A percentile compares a stretch with the other conserved stretches of the same genome.
These are phyloP conservation scores for Melipona bicolor DNA, from an alignment of 2,888 invertebrate species.

Conservation along the genomic window DNA sequence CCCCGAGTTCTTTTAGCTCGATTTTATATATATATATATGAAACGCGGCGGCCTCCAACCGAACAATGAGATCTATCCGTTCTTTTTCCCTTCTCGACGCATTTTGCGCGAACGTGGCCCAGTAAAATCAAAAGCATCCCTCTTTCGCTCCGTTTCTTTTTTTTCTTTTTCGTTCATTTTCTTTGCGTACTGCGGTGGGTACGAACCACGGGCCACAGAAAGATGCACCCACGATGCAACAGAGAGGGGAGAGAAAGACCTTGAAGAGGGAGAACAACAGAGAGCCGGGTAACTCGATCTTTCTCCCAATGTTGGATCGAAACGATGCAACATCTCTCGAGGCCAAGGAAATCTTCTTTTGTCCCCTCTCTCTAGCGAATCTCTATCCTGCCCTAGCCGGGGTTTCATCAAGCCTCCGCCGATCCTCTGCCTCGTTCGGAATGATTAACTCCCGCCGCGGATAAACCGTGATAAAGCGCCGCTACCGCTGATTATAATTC, in stretches of 20 bases:
- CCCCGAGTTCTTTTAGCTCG: constrained; percentile 47
- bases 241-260: constrained; percentile 1
- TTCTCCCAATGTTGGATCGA: background rate
- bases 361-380: constrained; percentile 20
- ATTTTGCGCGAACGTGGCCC: background rate
- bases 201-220: constrained; percentile 8
- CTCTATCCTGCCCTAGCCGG: constrained; percentile 35
- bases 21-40: constrained; percentile 31
- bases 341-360: constrained; percentile 24
- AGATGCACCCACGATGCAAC: background rate
- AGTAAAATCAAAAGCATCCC: background rate
- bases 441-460: constrained; percentile 62
- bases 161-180: background rate
- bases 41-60: constrained; percentile 5
- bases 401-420: constrained; percentile 57
- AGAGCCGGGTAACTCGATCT: constrained; percentile 10
- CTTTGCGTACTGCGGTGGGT: constrained; percentile 5
- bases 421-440: constrained; percentile 41
- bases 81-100: background rate
- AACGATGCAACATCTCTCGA: background rate
- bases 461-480: constrained; percentile 66
- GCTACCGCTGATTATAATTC: constrained; percentile 70
- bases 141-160: background rate
- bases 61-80: constrained; percentile 28
- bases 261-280: background rate